Evolutionary conservation across 2,888 invertebrate species (phyloP).

Genomic region (Apotomis turbidana): DNA sequence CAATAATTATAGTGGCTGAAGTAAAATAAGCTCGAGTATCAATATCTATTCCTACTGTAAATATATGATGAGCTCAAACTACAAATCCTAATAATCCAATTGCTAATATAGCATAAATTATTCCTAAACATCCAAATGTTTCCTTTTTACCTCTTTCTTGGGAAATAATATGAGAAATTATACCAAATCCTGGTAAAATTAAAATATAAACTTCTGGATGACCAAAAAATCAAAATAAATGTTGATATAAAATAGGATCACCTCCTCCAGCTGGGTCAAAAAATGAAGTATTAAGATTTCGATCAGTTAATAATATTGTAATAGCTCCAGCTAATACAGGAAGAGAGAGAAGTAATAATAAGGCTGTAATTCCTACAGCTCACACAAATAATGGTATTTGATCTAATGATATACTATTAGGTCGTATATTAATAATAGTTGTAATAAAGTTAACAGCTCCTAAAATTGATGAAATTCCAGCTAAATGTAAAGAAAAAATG

Average conservation of each 20-base stretch:
- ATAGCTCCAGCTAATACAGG: constrained; percentile 92
- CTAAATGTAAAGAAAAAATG: constrained; percentile 85
- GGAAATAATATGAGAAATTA: constrained; percentile 91
- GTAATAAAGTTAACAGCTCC: constrained; percentile 92
- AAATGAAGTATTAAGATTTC: constrained; percentile 91
- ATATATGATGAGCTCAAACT: constrained; percentile 94
- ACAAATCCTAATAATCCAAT: constrained; percentile 93
- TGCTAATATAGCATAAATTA: constrained; percentile 93
- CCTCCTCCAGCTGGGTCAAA: constrained; percentile 92
- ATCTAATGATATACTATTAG: constrained; percentile 83
- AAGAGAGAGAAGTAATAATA: constrained; percentile 86
- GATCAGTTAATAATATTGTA: constrained; percentile 91
- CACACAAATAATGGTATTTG: constrained; percentile 89
- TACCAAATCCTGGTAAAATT: constrained; percentile 92
- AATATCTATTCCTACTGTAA: constrained; percentile 92
- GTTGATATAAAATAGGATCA: constrained; percentile 91
- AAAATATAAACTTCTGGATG: constrained; percentile 95
- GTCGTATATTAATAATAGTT: constrained; percentile 89
- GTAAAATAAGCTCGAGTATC: constrained; percentile 94
- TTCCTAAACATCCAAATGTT: constrained; percentile 88
- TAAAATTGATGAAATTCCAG: constrained; percentile 85
- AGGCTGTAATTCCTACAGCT: constrained; percentile 83
- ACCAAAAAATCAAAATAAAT: constrained; percentile 95
- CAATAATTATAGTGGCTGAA: constrained; percentile 94
- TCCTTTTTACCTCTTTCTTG: constrained; percentile 90